phyloP scores from a whole-genome alignment of 2,888 invertebrate species.

The Agrotis ipsilon region DNA sequence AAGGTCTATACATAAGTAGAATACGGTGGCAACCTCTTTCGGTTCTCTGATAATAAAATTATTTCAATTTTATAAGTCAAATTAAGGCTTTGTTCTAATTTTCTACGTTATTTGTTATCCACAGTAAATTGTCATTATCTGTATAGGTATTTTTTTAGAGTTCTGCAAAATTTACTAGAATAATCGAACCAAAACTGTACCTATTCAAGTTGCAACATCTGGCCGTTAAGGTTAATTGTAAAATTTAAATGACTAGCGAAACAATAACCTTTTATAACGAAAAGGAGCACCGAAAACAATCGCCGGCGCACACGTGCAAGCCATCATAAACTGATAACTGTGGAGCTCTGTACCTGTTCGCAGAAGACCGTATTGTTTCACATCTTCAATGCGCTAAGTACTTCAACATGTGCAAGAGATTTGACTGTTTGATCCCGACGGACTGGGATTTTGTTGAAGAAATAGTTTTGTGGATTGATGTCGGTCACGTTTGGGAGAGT shows the following conservation, averaged over 20 bases:
- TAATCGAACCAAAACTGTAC: neutral
- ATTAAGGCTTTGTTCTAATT: too few species aligned
- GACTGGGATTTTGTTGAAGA: neutral
- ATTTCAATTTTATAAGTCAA: too few species aligned
- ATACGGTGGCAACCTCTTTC: too few species aligned
- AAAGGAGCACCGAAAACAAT: constrained; percentile 70
- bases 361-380: constrained; percentile 75
- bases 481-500: neutral
- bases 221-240: constrained; percentile 24
- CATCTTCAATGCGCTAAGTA: constrained; percentile 69
- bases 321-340: constrained; percentile 79
- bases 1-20: too few species aligned
- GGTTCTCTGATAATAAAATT: too few species aligned
- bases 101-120: too few species aligned
- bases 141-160: neutral
- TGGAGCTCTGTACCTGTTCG: constrained; percentile 77
- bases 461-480: constrained; percentile 9
- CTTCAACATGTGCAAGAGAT: constrained; percentile 82
- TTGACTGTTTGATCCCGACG: constrained; percentile 40
- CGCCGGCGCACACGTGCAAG: constrained; percentile 82
- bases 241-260: constrained; percentile 29
- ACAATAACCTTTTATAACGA: constrained; percentile 50
- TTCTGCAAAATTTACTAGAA: neutral
- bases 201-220: constrained; percentile 49
- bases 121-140: neutral